Base-by-base conservation (phyloP, 2,888 invertebrate genomes). In the Sussaba pulchella region DNA sequence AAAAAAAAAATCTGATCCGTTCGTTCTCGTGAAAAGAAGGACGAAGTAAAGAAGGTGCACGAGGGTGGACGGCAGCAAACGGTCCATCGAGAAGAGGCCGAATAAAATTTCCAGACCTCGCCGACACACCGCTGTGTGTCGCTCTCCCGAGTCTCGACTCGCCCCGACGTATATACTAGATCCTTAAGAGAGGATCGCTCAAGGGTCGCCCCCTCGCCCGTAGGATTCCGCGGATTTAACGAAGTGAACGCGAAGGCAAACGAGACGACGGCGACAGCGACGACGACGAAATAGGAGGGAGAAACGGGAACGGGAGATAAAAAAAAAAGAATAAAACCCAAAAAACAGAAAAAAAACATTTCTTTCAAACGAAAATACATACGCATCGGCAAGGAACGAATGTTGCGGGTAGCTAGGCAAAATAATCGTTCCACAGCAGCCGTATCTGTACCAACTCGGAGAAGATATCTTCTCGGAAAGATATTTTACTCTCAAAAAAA, bases 71-170 rank as follows among this genome's bases (percentile, higher is more conserved):
- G 74, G 74, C n/a, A n/a, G n/a, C 47, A 77, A 50, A 54, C 64
- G 73, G 61, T 66, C 41, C 70, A 72, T 66, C 52, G 31, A 6
- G 31, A 74, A 43, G 73, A 67, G 73, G 52, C 67, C 36, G 80
- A 82, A 82, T 82, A 80, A 82, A 82, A 80, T 82, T 82, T 82
- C 77, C 77, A n/a, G 74, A 47, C 52, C 82, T 71, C 72, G 71
- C 80, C 78, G 72, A 70, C 71, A 78, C 75, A 64, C 71, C 76
- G 59, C 2, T 6, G 31, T 6, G 52, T 54, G 76, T 74, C 76
- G 67, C 76, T 72, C 79, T 79, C 79, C 31, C 24, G 67, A 78
- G 50, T 71, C 73, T 67, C 74, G 67, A 73, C 36, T 67, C 70
- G 12, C 71, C 50, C 72, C 54, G 76, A 61, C 59, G 47, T 61